These are phyloP conservation scores for Drosophila fulvimacula DNA, from an alignment of 2,888 invertebrate genomes.

Conservation along the genomic window DNA sequence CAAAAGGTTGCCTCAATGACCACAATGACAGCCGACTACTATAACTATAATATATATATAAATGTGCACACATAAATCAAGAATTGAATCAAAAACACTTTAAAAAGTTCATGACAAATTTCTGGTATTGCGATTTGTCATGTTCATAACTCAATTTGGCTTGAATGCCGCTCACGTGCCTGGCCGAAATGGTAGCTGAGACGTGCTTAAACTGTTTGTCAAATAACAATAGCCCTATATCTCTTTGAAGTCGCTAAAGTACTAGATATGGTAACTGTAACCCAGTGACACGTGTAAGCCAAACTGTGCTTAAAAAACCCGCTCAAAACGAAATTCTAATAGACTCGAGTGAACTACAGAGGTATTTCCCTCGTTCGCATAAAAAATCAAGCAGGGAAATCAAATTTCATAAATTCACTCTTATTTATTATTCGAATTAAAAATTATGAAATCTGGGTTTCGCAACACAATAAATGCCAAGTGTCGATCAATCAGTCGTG, in stretches of 20 bases:
- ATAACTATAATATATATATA: neutral
- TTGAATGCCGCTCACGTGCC: constrained; percentile 53
- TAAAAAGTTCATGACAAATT: constrained; percentile 34
- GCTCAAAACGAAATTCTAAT: neutral
- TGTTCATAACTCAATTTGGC: constrained; percentile 50
- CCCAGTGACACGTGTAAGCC: constrained; percentile 30
- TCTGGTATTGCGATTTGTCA: constrained; percentile 37
- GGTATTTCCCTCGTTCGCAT: neutral
- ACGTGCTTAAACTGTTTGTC: constrained; percentile 55
- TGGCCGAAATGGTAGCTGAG: constrained; percentile 29
- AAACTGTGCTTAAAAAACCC: neutral
- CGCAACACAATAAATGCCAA: constrained; percentile 10
- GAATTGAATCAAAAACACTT: constrained; percentile 37
- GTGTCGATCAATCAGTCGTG: neutral
- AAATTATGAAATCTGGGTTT: constrained; percentile 15
- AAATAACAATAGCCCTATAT: constrained; percentile 15
- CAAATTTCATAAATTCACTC: neutral
- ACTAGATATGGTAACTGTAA: constrained; percentile 14
- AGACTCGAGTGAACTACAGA: neutral
- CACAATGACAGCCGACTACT: constrained; percentile 39
- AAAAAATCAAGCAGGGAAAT: constrained; percentile 3
- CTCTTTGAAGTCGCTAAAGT: constrained; percentile 6
- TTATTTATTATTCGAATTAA: neutral
- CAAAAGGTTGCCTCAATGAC: constrained; percentile 26
- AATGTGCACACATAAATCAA: constrained; percentile 15